These are phyloP conservation scores for Conops quadrifasciatus DNA, from an alignment of 2,888 invertebrate genomes.

Conservation along the genomic window DNA sequence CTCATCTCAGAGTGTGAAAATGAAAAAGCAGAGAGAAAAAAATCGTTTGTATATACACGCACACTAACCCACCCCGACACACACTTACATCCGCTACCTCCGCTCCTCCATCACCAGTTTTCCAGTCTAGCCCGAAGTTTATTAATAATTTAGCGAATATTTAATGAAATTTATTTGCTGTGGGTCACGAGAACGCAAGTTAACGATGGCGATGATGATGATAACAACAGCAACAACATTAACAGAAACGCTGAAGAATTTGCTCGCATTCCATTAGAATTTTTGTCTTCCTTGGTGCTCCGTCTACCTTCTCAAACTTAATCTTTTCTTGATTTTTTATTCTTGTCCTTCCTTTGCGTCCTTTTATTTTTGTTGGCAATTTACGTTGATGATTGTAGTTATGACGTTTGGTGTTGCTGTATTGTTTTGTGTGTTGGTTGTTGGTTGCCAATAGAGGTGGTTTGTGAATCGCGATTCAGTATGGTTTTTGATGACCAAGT, in stretches of 20 bases:
- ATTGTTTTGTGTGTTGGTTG: neutral
- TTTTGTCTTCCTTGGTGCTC: conserved; percentile 30
- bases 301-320: conserved; percentile 3
- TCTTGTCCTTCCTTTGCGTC: conserved; percentile 29
- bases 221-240: conserved; percentile 44
- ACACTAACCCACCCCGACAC: neutral
- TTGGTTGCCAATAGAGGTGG: no score
- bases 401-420: neutral
- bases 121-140: conserved; percentile 38
- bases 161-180: conserved; percentile 52
- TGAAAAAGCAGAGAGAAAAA: no score
- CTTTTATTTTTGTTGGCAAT: neutral
- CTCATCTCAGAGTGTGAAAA: no score
- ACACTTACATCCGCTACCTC: neutral
- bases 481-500: neutral
- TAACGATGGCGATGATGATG: conserved; percentile 30
- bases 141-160: conserved; percentile 54
- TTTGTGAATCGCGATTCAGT: no score
- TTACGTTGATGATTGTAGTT: neutral
- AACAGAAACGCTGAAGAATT: conserved; percentile 35
- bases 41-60: no score
- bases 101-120: neutral
- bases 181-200: conserved; percentile 20
- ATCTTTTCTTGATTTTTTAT: neutral
- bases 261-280: conserved; percentile 46